These are phyloP conservation scores for Sander vitreus DNA, from an alignment of 2,113 vertebrate genomes.

Conservation along the genomic window DNA sequence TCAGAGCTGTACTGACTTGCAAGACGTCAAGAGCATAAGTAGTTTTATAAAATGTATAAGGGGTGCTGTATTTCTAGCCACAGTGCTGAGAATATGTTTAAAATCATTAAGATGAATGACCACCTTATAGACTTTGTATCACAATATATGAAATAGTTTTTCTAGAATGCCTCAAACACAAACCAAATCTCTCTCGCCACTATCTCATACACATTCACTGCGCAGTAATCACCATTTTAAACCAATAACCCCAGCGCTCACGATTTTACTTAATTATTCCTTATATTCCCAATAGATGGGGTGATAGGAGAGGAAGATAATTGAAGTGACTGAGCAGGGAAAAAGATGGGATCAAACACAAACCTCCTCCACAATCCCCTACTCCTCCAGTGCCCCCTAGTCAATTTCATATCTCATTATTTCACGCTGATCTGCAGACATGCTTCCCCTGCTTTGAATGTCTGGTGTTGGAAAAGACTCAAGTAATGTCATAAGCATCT, in stretches of 20 bases:
- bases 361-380: constrained; percentile 84
- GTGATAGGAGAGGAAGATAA: constrained; percentile 86
- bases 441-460: constrained; percentile 62
- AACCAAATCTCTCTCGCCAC: constrained; percentile 30
- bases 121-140: background rate
- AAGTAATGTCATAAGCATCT: constrained; percentile 47
- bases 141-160: constrained; percentile 34
- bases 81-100: background rate
- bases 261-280: constrained; percentile 90
- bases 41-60: background rate
- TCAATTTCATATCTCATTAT: constrained; percentile 86
- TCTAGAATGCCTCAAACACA: constrained; percentile 43
- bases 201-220: constrained; percentile 31
- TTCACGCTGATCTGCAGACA: constrained; percentile 72
- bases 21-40: background rate
- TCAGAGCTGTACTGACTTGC: background rate
- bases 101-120: constrained; percentile 34
- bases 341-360: constrained; percentile 84
- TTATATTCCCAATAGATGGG: constrained; percentile 80
- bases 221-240: constrained; percentile 70
- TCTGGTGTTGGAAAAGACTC: constrained; percentile 60
- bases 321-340: constrained; percentile 86
- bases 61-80: background rate
- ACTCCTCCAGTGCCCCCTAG: constrained; percentile 86
- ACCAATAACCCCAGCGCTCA: constrained; percentile 66